Base-by-base conservation (phyloP, 2,888 invertebrate genomes). In the Rhimphoctona megacephalus region DNA sequence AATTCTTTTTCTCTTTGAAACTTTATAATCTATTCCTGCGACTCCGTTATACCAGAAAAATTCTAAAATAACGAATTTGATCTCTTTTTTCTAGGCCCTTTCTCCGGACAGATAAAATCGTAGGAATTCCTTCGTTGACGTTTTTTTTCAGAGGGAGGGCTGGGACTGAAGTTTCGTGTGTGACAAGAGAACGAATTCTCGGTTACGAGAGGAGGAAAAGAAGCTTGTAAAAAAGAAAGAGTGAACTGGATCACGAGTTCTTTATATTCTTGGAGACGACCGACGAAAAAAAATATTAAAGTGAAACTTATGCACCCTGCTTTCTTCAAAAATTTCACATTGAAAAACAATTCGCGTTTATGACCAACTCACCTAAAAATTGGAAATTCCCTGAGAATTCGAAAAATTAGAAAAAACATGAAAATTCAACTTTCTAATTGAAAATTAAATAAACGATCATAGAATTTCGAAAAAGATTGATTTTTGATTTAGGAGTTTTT, bases 71-170 rank as follows among this genome's bases (percentile, higher is more conserved):
- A 61, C 8, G 39, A 61, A 25, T 43, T 46, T 43, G 19, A 30
- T 43, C 25, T 22, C 8, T 52, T 67, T 39, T 54, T 78, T 30
- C 22, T 25, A 49, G 25, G 17, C n/a, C 22, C 25, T 72, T 72
- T 79, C 69, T 52, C 70, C n/a, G 14, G 8, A 52, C 46, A 70
- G 85, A 85, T 85, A 85, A 83, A 83, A 85, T 83, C 83, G 82
- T 83, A 72, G 61, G 80, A 83, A 85, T 85, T 83, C 83, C 83
- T 22, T 17, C 36, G 64, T 39, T 30, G 61, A 61, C 17, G 7
- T 30, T 61, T 17, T n/a, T 22, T 30, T 30, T 1, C 1, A 11
- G 61, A 17, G 30, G 30, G 17, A 30, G 61, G 30, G 17, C 14
- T 30, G 69, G 79, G 74, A 66, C 43, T 14, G n/a, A 66, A 83